These are phyloP conservation scores for Nesospiza acunhae DNA, from an alignment of 2,113 vertebrate species.

Conservation along the genomic window DNA sequence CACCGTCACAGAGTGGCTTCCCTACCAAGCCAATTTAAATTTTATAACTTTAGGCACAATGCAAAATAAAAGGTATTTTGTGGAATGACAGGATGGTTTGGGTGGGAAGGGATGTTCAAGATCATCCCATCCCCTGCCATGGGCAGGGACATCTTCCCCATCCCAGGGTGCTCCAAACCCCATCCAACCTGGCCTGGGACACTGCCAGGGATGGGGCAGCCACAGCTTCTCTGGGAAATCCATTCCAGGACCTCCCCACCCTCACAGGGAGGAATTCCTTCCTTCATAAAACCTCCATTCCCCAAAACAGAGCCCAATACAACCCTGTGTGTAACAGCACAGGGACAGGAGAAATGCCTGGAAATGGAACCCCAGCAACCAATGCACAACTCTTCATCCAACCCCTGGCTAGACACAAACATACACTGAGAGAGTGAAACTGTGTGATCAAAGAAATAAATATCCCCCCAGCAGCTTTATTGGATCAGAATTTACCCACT, in stretches of 20 bases:
- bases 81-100: not conserved
- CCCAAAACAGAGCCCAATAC: not conserved
- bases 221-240: not conserved
- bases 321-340: not conserved
- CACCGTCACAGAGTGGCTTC: not conserved
- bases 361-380: not conserved
- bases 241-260: not conserved
- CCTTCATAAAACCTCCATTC: not conserved
- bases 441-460: not conserved
- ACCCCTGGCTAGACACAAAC: not conserved
- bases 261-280: not conserved
- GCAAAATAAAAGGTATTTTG: not conserved
- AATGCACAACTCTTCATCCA: not conserved
- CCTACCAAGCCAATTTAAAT: not conserved
- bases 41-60: fast-evolving
- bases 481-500: not conserved
- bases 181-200: fast-evolving
- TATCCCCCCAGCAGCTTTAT: not conserved
- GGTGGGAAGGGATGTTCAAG: not conserved
- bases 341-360: not conserved
- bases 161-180: not conserved
- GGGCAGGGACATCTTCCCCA: not conserved
- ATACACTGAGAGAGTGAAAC: fast-evolving
- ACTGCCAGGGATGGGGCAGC: not conserved
- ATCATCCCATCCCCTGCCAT: not conserved